Evolutionary conservation across 2,888 invertebrate genomes (phyloP).

Genomic region (Ceriagrion tenellum): DNA sequence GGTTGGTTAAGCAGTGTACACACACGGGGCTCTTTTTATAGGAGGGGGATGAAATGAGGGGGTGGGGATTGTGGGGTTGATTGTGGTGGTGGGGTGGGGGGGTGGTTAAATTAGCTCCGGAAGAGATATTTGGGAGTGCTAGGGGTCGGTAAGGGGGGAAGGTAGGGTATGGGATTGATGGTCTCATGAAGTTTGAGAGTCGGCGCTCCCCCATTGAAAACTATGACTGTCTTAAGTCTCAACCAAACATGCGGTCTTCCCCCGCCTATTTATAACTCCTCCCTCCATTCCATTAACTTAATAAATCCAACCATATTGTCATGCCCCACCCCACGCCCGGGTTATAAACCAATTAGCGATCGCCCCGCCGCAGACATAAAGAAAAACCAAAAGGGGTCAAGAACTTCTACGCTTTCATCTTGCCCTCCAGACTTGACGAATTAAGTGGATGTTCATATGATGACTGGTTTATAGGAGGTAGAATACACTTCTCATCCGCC

Average conservation of each 20-base stretch:
- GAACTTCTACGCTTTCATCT: neutral
- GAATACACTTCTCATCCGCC: too few species aligned
- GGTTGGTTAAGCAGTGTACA: conserved; percentile 53
- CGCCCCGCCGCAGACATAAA: neutral
- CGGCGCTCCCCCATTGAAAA: neutral
- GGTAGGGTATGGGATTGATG: neutral
- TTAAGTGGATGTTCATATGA: neutral
- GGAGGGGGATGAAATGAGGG: neutral
- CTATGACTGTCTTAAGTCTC: neutral
- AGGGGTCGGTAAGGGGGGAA: neutral
- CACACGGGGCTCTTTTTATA: conserved; percentile 40
- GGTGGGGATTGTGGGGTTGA: neutral
- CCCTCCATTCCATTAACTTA: neutral
- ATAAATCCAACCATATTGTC: neutral
- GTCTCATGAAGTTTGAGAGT: neutral
- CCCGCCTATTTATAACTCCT: neutral
- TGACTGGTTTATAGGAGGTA: too few species aligned
- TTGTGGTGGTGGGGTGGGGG: conserved; percentile 14
- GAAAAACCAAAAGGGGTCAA: neutral
- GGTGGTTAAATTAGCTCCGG: neutral
- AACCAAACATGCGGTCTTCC: neutral
- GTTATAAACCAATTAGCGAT: conserved; percentile 53
- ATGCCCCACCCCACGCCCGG: neutral
- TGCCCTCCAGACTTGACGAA: neutral
- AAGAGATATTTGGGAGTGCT: neutral